phyloP scores from a whole-genome alignment of 2,113 vertebrate genomes.

The Smithornis capensis region DNA sequence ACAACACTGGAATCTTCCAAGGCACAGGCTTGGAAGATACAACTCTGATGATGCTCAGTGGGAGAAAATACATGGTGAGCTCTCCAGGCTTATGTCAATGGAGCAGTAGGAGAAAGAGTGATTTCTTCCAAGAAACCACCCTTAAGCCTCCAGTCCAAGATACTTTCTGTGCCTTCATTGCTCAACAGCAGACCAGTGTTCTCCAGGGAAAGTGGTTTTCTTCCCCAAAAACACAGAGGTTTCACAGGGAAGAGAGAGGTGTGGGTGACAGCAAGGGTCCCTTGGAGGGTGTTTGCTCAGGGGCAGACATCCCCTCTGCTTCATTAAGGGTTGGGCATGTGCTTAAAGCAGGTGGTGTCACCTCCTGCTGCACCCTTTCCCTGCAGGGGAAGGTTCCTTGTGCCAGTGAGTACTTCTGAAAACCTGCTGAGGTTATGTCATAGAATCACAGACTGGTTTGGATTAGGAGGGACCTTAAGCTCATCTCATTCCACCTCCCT shows the following conservation, averaged over 20 bases:
- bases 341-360: background rate
- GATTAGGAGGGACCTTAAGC: background rate
- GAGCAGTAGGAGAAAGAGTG: background rate
- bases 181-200: background rate
- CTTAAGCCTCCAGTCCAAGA: background rate
- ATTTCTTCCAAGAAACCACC: background rate
- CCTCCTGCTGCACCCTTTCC: background rate
- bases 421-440: background rate
- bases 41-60: background rate
- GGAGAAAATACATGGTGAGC: fast-evolving
- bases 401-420: background rate
- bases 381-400: background rate
- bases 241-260: background rate
- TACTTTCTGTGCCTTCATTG: background rate
- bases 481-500: background rate
- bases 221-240: background rate
- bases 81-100: background rate
- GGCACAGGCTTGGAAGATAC: background rate
- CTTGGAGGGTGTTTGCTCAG: background rate
- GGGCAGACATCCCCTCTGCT: background rate
- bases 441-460: background rate
- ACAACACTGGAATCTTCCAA: background rate
- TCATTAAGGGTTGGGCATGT: background rate
- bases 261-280: background rate
- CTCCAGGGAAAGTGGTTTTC: background rate